Base-by-base conservation (phyloP, 2,888 invertebrate species). In the Sericinus montela region DNA sequence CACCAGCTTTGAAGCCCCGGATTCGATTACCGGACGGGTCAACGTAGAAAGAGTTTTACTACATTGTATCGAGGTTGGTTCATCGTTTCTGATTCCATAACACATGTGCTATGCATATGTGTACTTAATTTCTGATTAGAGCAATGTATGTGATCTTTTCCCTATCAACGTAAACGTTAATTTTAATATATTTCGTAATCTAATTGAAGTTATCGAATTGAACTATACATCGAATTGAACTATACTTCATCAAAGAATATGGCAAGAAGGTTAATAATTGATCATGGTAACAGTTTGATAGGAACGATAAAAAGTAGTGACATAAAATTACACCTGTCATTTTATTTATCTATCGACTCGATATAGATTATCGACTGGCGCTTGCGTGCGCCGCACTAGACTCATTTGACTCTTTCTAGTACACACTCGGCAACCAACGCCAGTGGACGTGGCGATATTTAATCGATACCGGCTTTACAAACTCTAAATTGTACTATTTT, bases 311-410 rank as follows among this genome's bases (percentile, higher is more conserved):
- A 8, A 45, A 43, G 19, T 52, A 41, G 34, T 32, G 41, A 34
- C 52, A 46, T 38, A 46, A 32, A 29, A 45, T 48, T 52, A 23
- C 34, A 52, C 47, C 25, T 54, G 52, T 52, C 42, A 55, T 56
- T 60, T 60, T 62, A 69, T 60, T 60, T 62, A 69, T 72, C 65
- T 71, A 72, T 76, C 69, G 70, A 71, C 64, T 85, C 81, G 79
- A 82, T 81, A 73, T 69, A 40, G 47, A 41, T 45, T 42, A 48
- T 54, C 40, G 50, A 44, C 53, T 49, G 53, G 53, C 58, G 47
- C 49, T 49, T 77, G 80, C 81, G 78, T 82, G 83, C 80, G 77
- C 85, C 74, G 65, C 86, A 80, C 84, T 84, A 83, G 57, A 55
- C 60, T 49, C 50, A 56, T 59, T 62, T 60, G 59, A 60, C 78